Conservation (phyloP, 2,113 vertebrate genomes). For the Nibea albiflora region DNA sequence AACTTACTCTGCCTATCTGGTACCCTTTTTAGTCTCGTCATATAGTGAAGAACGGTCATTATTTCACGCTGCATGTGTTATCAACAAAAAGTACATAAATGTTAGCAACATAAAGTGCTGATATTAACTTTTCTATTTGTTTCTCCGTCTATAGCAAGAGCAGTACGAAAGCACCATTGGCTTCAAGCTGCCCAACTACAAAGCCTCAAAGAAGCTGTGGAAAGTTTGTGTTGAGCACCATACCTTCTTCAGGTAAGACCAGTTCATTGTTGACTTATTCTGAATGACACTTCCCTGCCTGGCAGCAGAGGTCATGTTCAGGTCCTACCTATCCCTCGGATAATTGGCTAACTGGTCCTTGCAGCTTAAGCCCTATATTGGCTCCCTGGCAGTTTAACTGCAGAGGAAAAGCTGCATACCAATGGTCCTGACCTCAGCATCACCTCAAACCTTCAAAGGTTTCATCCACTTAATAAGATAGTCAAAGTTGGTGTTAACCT, state of each 20-base stretch:
- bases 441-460: slow-evolving; percentile 13
- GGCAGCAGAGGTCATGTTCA: slow-evolving; percentile 37
- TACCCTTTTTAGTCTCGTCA: too few relatives aligned
- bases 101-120: not conserved
- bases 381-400: slow-evolving; percentile 43
- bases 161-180: slow-evolving; percentile 95
- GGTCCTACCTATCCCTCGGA: slow-evolving; percentile 24
- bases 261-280: not conserved
- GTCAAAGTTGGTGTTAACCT: slow-evolving; percentile 19
- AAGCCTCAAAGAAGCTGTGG: slow-evolving; percentile 97
- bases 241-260: slow-evolving; percentile 94
- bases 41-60: too few relatives aligned
- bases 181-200: slow-evolving; percentile 95
- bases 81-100: not conserved
- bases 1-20: too few relatives aligned
- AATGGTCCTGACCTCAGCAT: slow-evolving; percentile 10
- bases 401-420: slow-evolving; percentile 14
- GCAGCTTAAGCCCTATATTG: slow-evolving; percentile 57
- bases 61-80: not conserved
- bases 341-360: slow-evolving; percentile 63
- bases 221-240: slow-evolving; percentile 97
- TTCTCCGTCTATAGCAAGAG: slow-evolving; percentile 85
- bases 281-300: slow-evolving; percentile 36
- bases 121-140: slow-evolving; percentile 10
- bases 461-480: slow-evolving; percentile 33